Conservation (phyloP, 2,797 vertebrate genomes). For the Poeciliopsis presidionis region DNA sequence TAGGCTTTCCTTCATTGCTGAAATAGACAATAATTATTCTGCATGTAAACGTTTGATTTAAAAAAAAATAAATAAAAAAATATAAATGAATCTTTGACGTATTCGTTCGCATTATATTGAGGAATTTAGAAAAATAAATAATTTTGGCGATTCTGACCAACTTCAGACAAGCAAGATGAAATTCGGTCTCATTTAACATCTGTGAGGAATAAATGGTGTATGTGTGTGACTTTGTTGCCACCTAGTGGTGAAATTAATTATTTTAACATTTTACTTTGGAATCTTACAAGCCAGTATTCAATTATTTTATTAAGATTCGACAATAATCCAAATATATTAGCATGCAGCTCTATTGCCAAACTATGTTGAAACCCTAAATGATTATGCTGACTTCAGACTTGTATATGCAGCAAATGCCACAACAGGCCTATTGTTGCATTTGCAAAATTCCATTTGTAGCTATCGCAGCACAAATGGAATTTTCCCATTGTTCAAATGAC, state of each 20-base stretch:
- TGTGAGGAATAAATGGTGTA: not conserved
- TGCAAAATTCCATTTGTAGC: too few species aligned
- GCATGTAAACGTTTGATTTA: not conserved
- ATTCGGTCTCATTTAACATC: not conserved
- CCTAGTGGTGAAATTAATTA: conserved; percentile 25
- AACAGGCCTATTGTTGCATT: not conserved
- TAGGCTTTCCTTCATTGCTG: not conserved
- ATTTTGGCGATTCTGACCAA: not conserved
- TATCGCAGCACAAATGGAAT: not conserved
- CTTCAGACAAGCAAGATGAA: not conserved
- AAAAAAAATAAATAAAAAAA: not conserved
- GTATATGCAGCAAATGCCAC: not conserved
- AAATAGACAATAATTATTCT: not conserved
- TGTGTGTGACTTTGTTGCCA: conserved; percentile 13
- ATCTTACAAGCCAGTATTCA: not conserved
- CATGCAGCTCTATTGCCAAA: not conserved
- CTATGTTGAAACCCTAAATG: not conserved
- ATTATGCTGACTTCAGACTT: not conserved
- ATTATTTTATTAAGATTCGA: not conserved
- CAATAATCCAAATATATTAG: not conserved
- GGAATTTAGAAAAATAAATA: not conserved
- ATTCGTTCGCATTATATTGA: not conserved
- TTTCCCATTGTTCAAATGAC: not conserved
- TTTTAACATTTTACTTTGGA: not conserved
- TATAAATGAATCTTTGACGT: not conserved